Evolutionary conservation across 2,797 vertebrate species (phyloP).

Genomic region (Remorina albescens): DNA sequence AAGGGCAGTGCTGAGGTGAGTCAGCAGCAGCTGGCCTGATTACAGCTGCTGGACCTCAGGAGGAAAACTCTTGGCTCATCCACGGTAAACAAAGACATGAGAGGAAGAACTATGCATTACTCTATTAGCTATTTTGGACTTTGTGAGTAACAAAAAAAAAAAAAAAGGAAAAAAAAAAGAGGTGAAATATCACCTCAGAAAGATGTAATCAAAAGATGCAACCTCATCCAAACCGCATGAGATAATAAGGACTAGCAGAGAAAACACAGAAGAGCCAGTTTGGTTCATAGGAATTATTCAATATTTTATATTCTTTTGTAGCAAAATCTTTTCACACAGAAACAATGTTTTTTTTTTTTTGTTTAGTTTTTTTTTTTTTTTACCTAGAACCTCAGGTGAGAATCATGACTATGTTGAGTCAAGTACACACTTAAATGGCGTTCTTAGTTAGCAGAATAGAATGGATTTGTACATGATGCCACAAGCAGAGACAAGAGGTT

Average conservation of each 20-base stretch:
- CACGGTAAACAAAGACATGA: constrained; percentile 52
- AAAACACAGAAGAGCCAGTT: constrained; percentile 71
- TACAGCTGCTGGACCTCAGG: constrained; percentile 70
- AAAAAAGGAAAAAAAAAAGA: not conserved
- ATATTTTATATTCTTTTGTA: constrained; percentile 86
- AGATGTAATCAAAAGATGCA: constrained; percentile 21
- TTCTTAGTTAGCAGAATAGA: constrained; percentile 70
- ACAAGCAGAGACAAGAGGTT: constrained; percentile 40
- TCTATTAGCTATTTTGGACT: constrained; percentile 23
- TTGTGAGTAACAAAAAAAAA: too few relatives aligned
- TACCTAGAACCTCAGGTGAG: constrained; percentile 87
- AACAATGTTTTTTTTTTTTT: constrained; percentile 73
- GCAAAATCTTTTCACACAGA: constrained; percentile 89
- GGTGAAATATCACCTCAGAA: constrained; percentile 5
- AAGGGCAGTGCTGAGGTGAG: constrained; percentile 82
- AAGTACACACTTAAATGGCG: constrained; percentile 78
- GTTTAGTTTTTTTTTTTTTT: constrained; percentile 66
- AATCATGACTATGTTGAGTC: constrained; percentile 84
- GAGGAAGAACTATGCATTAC: constrained; percentile 49
- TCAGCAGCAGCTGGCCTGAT: constrained; percentile 75
- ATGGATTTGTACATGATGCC: constrained; percentile 51
- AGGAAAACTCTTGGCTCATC: constrained; percentile 68
- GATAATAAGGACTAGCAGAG: constrained; percentile 31
- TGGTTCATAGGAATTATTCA: constrained; percentile 81
- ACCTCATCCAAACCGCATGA: constrained; percentile 25